phyloP scores from a whole-genome alignment of 2,113 vertebrate species.

The Pimephales promelas region DNA sequence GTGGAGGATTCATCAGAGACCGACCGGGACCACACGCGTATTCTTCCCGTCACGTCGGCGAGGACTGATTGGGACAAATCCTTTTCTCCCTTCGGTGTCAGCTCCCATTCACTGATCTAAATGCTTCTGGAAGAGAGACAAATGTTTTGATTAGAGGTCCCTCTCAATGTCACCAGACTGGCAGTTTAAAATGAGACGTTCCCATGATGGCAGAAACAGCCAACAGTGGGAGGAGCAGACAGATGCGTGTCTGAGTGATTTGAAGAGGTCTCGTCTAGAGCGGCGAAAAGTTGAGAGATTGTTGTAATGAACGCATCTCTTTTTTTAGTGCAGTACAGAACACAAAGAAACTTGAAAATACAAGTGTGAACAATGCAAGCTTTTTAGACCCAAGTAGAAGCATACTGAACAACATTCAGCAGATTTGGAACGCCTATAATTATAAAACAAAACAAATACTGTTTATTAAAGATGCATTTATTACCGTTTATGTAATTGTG shows the following conservation, averaged over 20 bases:
- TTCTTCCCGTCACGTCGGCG: constrained; percentile 68
- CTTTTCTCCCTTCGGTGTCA: constrained; percentile 73
- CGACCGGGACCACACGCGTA: constrained; percentile 70
- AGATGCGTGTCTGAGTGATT: constrained; percentile 26
- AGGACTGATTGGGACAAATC: constrained; percentile 79
- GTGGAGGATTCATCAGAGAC: constrained; percentile 79
- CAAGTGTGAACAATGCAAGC: not conserved
- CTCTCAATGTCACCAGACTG: constrained; percentile 73
- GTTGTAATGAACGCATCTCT: not conserved
- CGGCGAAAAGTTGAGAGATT: not conserved
- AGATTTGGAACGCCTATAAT: not conserved
- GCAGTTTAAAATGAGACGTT: constrained; percentile 62
- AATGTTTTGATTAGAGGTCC: constrained; percentile 81
- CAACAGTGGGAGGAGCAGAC: constrained; percentile 5
- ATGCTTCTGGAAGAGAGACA: constrained; percentile 75
- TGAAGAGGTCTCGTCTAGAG: constrained; percentile 25
- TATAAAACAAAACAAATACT: not conserved
- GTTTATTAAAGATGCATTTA: not conserved
- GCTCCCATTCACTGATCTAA: constrained; percentile 73
- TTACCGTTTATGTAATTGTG: not conserved
- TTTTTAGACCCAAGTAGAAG: not conserved
- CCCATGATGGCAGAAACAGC: not conserved
- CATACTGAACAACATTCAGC: not conserved
- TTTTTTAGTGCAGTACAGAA: not conserved
- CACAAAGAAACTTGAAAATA: not conserved